Conservation (phyloP, 2,888 invertebrate genomes). For the Liodrosophila aerea region DNA sequence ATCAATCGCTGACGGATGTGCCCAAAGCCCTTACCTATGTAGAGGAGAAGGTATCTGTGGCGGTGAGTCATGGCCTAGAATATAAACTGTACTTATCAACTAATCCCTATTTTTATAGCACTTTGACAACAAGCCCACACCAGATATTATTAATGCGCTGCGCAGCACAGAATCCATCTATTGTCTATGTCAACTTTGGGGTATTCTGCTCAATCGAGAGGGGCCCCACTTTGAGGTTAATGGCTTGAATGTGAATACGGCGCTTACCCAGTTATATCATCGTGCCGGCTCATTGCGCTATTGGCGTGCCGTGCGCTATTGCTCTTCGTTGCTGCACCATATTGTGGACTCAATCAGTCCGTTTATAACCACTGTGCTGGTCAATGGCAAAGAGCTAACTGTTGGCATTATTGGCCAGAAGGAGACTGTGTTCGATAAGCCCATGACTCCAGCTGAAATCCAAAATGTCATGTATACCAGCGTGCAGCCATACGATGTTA, state of each 20-base stretch:
- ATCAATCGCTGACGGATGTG: constrained; percentile 97
- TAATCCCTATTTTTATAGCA: constrained; percentile 80
- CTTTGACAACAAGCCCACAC: constrained; percentile 86
- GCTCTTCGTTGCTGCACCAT: constrained; percentile 95
- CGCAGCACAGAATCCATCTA: constrained; percentile 88
- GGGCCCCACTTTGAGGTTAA: constrained; percentile 90
- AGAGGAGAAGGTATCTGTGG: constrained; percentile 85
- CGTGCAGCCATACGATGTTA: constrained; percentile 94
- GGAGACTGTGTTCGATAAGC: constrained; percentile 98
- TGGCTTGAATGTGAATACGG: constrained; percentile 86
- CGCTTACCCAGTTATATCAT: constrained; percentile 89
- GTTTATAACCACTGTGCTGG: constrained; percentile 97
- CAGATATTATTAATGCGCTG: constrained; percentile 89
- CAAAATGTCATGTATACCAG: constrained; percentile 95
- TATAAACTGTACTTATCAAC: no score
- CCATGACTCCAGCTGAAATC: constrained; percentile 97
- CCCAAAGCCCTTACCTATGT: constrained; percentile 90
- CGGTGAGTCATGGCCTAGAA: constrained; percentile 82
- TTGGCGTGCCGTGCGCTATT: constrained; percentile 97
- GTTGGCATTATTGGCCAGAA: constrained; percentile 97
- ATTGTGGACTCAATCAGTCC: constrained; percentile 99
- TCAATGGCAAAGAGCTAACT: constrained; percentile 97
- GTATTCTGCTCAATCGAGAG: constrained; percentile 90
- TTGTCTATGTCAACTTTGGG: constrained; percentile 92
- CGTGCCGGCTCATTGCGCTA: constrained; percentile 92